Base-by-base conservation (phyloP, 1,140 invertebrate genomes). In the Drosophila parabipectinata region DNA sequence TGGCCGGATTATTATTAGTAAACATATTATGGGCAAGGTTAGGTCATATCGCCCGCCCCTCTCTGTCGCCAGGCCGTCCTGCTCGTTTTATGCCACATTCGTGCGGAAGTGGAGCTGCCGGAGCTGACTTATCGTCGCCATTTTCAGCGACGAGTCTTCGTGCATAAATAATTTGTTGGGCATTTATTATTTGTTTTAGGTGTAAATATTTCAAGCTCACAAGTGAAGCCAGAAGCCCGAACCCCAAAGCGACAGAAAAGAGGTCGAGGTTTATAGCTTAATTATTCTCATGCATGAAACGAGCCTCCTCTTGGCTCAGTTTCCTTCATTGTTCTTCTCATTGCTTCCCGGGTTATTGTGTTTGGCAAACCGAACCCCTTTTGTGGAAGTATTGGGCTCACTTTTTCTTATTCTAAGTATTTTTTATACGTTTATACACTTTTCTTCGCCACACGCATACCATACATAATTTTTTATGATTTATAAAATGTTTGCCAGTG, bases 171-270 rank as follows among this genome's bases (percentile, higher is more conserved):
- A 87, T 88, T 87, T 79, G 61, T 87, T 82, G 58, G 66, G 82
- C 78, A 85, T 85, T 85, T 87, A 85, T 81, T 85, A 78, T 87
- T 85, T 81, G 74, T 75, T 87, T 72, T 82, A 88, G 83, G 83
- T 88, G 83, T 88, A 88, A 88, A 88, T 88, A 88, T 79, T 79
- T 88, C 79, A 87, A 83, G 84, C 83, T 89, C 83, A 89, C 83
- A 83, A 73, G 60, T 83, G 59, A 80, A 48, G 54, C 79, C 21
- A 21, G 21, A 21, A 21, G 21, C 21, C 21, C 21, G 21, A 21
- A 21, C 21, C 18, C 60, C 45, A 34, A 15, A 3, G 39, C 12
- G 8, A 7, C 14, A 15, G 63, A 68, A 88, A 87, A 77, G 83
- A 88, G 83, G 83, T 88, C 83, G 83, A 88, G 83, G 83, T 83